Evolutionary conservation across 2,888 invertebrate genomes (phyloP).

Genomic region (Carabus problematicus): DNA sequence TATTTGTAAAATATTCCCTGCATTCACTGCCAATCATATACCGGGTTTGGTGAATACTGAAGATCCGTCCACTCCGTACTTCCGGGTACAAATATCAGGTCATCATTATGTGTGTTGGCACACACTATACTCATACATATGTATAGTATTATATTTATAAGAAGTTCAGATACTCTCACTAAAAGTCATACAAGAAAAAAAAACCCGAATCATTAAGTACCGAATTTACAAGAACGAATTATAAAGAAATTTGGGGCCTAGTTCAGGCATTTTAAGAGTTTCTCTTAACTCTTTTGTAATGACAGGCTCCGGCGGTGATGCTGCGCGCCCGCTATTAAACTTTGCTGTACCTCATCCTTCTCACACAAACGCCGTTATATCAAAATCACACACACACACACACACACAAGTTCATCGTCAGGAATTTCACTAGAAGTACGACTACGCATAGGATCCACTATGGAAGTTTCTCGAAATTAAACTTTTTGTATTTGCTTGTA

Average conservation of each 20-base stretch:
- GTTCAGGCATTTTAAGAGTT: conserved; percentile 52
- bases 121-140: too few species aligned
- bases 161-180: conserved; percentile 9
- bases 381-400: neutral
- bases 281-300: conserved; percentile 58
- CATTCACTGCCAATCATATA: too few species aligned
- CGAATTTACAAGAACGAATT: conserved; percentile 52
- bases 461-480: too few species aligned
- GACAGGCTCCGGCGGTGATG: conserved; percentile 50
- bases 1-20: too few species aligned
- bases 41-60: too few species aligned
- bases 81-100: too few species aligned
- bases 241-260: conserved; percentile 57
- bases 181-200: conserved; percentile 12
- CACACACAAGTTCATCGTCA: neutral
- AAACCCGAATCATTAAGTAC: conserved; percentile 36
- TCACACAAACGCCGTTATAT: conserved; percentile 5
- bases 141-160: neutral
- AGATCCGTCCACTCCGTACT: too few species aligned
- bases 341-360: neutral
- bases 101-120: too few species aligned
- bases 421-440: too few species aligned
- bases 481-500: too few species aligned
- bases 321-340: conserved; percentile 4
- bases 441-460: too few species aligned